Evolutionary conservation across 1,140 invertebrate species (phyloP).

Genomic region (Heterodera schachtii): DNA sequence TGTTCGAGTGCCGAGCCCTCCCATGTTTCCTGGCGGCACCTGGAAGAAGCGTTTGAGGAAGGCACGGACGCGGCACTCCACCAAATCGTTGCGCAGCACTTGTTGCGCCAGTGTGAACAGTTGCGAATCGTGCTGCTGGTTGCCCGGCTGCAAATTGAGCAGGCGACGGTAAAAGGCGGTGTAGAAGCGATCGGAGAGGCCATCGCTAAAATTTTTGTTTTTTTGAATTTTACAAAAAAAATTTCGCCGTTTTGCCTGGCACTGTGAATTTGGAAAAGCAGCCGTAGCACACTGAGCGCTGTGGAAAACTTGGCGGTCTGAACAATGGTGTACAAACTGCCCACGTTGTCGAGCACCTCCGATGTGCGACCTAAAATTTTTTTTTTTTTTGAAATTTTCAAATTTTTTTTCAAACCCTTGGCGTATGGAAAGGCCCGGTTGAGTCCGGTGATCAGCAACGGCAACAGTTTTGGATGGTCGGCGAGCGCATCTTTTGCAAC

Average conservation of each 20-base stretch:
- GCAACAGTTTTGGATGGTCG: constrained; percentile 77
- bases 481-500: constrained; percentile 22
- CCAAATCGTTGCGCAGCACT: constrained; percentile 79
- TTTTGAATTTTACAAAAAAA: too few species aligned
- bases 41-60: constrained; percentile 89
- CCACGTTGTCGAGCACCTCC: constrained; percentile 74
- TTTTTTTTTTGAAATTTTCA: not conserved
- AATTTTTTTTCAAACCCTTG: constrained; percentile 67
- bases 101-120: constrained; percentile 85
- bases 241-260: constrained; percentile 67
- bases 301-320: constrained; percentile 79
- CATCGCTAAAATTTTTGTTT: constrained; percentile 62
- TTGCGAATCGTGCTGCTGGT: constrained; percentile 76
- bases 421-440: constrained; percentile 83
- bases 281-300: constrained; percentile 80
- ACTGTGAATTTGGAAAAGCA: constrained; percentile 81
- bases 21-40: constrained; percentile 64
- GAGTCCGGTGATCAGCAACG: constrained; percentile 82
- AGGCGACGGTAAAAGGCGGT: constrained; percentile 85
- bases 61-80: constrained; percentile 75
- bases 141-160: constrained; percentile 76
- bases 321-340: constrained; percentile 85
- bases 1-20: too few species aligned
- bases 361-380: constrained; percentile 68
- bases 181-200: constrained; percentile 77